Conservation (phyloP, 2,888 invertebrate species). For the Aphrophora alni region DNA sequence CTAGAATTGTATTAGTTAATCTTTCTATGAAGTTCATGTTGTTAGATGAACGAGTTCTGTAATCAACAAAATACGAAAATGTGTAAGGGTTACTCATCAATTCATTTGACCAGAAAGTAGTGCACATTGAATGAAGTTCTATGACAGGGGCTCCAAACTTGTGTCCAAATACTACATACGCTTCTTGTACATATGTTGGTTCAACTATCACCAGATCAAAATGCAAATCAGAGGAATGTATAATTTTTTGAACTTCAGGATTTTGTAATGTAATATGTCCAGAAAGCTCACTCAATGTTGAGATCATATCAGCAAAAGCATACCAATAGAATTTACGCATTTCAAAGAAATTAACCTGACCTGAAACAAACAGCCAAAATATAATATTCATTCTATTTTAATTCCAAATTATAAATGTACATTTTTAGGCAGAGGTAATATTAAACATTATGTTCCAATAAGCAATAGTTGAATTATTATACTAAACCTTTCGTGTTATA, state of each 20-base stretch:
- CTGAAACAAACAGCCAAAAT: too few relatives aligned
- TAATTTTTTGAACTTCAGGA: background rate
- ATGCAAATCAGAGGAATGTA: background rate
- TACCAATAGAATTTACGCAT: background rate
- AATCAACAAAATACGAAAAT: too few relatives aligned
- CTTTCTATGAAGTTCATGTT: too few relatives aligned
- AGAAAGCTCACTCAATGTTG: background rate
- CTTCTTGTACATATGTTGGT: background rate
- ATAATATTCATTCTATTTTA: too few relatives aligned
- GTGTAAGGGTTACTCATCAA: background rate
- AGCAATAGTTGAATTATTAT: too few relatives aligned
- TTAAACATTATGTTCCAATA: too few relatives aligned
- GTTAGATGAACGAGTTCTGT: background rate
- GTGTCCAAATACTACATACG: background rate
- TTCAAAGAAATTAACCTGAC: background rate
- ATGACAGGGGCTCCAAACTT: too few relatives aligned
- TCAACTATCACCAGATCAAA: background rate
- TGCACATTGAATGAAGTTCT: background rate
- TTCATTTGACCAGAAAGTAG: background rate
- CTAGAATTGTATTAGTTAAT: background rate
- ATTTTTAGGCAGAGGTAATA: too few relatives aligned
- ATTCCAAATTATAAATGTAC: too few relatives aligned
- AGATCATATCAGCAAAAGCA: background rate
- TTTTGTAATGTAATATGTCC: background rate
- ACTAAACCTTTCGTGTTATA: too few relatives aligned